These are phyloP conservation scores for Colinus virginianus DNA, from an alignment of 2,113 vertebrate genomes.

Conservation along the genomic window DNA sequence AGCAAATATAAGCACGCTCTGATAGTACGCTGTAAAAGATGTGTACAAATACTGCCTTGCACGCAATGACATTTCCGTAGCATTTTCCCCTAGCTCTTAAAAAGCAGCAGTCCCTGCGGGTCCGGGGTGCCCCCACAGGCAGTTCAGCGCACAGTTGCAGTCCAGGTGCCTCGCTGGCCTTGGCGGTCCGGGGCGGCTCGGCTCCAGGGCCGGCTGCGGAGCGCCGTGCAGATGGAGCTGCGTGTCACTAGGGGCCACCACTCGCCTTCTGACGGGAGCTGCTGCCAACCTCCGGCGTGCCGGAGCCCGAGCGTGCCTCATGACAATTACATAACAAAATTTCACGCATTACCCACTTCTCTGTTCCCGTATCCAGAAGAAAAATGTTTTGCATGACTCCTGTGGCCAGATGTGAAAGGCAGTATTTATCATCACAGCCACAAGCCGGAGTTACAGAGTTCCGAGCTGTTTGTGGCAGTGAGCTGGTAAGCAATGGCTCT, in stretches of 20 bases:
- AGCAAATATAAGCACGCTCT: background rate
- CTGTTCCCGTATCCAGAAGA: background rate
- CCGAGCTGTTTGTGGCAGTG: rapidly evolving
- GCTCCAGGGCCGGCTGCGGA: background rate
- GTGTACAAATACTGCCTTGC: rapidly evolving
- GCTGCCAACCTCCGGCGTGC: rapidly evolving
- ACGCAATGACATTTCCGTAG: rapidly evolving
- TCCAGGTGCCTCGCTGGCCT: rapidly evolving
- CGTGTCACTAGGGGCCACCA: slow-evolving; percentile 62
- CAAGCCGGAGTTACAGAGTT: background rate
- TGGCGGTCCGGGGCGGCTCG: too few species aligned
- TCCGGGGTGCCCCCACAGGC: rapidly evolving
- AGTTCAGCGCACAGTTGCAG: background rate
- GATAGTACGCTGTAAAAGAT: rapidly evolving
- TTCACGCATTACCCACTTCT: rapidly evolving
- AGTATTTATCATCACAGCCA: background rate
- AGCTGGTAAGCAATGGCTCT: background rate
- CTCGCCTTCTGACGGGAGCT: background rate
- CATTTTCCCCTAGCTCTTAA: rapidly evolving
- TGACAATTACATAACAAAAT: background rate
- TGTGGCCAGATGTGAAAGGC: background rate
- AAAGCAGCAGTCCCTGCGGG: background rate
- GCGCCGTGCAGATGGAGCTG: background rate
- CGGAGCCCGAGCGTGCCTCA: rapidly evolving
- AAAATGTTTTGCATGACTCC: background rate